Conservation (phyloP, 2,797 vertebrate species). For the Leuciscus waleckii region DNA sequence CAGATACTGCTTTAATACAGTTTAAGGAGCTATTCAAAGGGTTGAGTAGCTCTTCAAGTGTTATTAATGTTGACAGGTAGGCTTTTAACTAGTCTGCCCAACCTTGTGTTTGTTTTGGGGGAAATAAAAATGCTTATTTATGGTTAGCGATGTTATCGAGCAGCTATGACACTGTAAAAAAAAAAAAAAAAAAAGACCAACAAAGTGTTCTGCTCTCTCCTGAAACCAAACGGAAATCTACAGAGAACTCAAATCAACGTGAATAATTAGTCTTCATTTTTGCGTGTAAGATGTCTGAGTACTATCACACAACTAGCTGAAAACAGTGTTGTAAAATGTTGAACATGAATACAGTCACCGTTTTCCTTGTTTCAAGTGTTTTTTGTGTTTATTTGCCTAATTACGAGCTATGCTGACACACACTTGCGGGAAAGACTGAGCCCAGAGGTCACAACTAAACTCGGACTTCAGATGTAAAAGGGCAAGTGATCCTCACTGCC, state of each 20-base stretch:
- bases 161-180: slow-evolving; percentile 21
- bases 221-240: slow-evolving; percentile 37
- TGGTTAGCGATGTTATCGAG: slow-evolving; percentile 58
- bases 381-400: slow-evolving; percentile 26
- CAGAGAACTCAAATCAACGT: slow-evolving; percentile 20
- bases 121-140: slow-evolving; percentile 60
- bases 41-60: slow-evolving; percentile 22
- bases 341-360: slow-evolving; percentile 31
- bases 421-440: neutral
- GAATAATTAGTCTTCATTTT: slow-evolving; percentile 17
- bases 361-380: slow-evolving; percentile 14
- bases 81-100: slow-evolving; percentile 18
- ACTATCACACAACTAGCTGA: slow-evolving; percentile 61
- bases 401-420: neutral
- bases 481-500: slow-evolving; percentile 39
- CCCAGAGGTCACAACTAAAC: slow-evolving; percentile 34
- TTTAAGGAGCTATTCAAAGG: slow-evolving; percentile 10
- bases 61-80: neutral
- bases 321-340: slow-evolving; percentile 67
- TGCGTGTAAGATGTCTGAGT: slow-evolving; percentile 27
- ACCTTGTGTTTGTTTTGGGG: slow-evolving; percentile 46
- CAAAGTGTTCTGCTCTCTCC: slow-evolving; percentile 11
- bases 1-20: slow-evolving; percentile 53
- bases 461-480: slow-evolving; percentile 45
- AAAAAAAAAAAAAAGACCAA: slow-evolving; percentile 46